These are phyloP conservation scores for Nanger granti DNA, from an alignment of 2,113 vertebrate species.

Conservation along the genomic window DNA sequence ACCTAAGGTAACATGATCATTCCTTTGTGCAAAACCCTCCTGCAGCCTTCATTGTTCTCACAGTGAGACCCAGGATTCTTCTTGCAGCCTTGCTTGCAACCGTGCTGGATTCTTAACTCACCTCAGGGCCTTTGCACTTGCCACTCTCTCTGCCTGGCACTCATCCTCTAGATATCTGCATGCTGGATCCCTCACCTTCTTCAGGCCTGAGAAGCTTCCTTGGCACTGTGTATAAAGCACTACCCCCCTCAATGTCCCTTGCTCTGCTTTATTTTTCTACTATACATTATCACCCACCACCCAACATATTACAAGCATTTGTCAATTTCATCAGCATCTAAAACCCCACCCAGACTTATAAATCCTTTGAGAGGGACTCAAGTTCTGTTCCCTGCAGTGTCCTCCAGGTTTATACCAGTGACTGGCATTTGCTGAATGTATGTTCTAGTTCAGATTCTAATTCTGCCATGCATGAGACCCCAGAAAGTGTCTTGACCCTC, in stretches of 20 bases:
- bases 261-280: not conserved
- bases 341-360: not conserved
- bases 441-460: not conserved
- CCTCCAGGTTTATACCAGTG: not conserved
- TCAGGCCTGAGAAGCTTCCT: not conserved
- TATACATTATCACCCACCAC: not conserved
- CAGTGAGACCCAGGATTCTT: not conserved
- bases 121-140: not conserved
- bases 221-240: too few species aligned
- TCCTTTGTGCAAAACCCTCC: not conserved
- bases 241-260: fast-evolving
- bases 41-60: not conserved
- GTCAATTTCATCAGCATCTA: not conserved
- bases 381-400: not conserved
- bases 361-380: not conserved
- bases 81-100: not conserved
- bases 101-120: not conserved
- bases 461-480: not conserved
- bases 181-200: not conserved
- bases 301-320: fast-evolving
- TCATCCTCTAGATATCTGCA: not conserved
- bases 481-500: not conserved
- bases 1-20: not conserved
- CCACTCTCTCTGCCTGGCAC: not conserved
- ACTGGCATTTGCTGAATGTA: not conserved